Conservation (phyloP, 2,113 vertebrate species). For the Tetraodon nigroviridis region DNA sequence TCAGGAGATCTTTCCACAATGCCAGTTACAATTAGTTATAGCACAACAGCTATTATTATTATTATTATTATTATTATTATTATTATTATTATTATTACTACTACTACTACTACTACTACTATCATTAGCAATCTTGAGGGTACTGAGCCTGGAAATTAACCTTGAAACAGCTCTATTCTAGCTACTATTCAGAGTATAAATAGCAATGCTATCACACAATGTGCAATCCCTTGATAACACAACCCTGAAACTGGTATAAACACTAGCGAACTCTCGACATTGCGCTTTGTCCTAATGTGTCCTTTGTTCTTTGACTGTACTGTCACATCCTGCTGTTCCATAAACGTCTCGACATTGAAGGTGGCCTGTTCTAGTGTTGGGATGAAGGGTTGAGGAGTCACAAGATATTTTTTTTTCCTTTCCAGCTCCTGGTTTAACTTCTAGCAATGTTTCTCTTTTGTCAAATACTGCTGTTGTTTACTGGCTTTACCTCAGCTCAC, state of each 20-base stretch:
- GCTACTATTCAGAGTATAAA: constrained; percentile 41
- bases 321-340: constrained; percentile 48
- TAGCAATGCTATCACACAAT: constrained; percentile 11
- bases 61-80: too few species aligned
- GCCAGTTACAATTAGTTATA: constrained; percentile 25
- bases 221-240: neutral
- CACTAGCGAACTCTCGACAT: neutral
- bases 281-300: neutral
- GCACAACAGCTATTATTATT: constrained; percentile 12
- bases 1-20: neutral
- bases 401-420: constrained; percentile 30
- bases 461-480: constrained; percentile 38
- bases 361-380: constrained; percentile 13
- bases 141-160: constrained; percentile 41
- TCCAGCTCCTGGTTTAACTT: constrained; percentile 53
- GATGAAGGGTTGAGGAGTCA: constrained; percentile 31
- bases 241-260: neutral
- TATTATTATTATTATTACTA: neutral
- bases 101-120: too few species aligned
- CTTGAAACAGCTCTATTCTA: constrained; percentile 26
- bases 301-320: constrained; percentile 38
- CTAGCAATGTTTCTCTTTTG: constrained; percentile 47
- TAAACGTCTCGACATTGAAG: constrained; percentile 50
- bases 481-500: constrained; percentile 46
- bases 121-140: constrained; percentile 2